Evolutionary conservation across 1,140 invertebrate genomes (phyloP).

Genomic region (Trialeurodes vaporariorum): DNA sequence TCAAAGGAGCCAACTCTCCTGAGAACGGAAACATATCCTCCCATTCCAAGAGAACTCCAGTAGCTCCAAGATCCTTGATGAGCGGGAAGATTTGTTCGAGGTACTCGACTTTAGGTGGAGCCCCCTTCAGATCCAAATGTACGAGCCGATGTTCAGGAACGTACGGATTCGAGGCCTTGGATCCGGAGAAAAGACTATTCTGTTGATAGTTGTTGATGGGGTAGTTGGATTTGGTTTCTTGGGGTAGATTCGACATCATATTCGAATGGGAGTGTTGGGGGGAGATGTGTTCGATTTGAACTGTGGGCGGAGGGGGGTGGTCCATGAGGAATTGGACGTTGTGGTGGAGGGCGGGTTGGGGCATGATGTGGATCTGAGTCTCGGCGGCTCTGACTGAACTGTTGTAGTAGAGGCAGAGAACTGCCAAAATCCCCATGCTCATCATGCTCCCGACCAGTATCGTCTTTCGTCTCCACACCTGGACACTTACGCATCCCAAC

Average conservation of each 20-base stretch:
- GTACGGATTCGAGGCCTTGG: constrained; percentile 15
- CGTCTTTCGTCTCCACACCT: constrained; percentile 29
- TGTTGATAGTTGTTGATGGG: not conserved
- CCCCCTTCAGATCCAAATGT: constrained; percentile 85
- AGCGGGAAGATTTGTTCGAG: constrained; percentile 61
- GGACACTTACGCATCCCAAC: constrained; percentile 25
- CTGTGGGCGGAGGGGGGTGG: not conserved
- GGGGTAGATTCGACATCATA: no score
- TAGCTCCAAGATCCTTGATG: constrained; percentile 64
- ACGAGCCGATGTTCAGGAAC: constrained; percentile 39
- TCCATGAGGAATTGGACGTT: constrained; percentile 22
- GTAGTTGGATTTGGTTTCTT: not conserved
- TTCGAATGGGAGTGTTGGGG: not conserved
- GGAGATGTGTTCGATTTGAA: constrained; percentile 1
- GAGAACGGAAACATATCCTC: constrained; percentile 96
- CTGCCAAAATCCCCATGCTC: constrained; percentile 21
- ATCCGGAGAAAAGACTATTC: not conserved
- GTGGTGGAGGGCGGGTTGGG: constrained; percentile 5
- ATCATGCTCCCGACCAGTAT: constrained; percentile 23
- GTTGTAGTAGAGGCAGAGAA: constrained; percentile 31
- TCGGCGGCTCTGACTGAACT: constrained; percentile 15
- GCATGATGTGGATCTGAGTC: constrained; percentile 7
- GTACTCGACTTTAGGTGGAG: constrained; percentile 61
- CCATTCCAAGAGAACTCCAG: constrained; percentile 84
- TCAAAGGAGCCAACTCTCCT: constrained; percentile 47